A percentile compares a stretch with the other conserved stretches of the same genome.
Evolutionary conservation across 2,113 vertebrate species (phyloP).

Genomic region (Numenius arquata): DNA sequence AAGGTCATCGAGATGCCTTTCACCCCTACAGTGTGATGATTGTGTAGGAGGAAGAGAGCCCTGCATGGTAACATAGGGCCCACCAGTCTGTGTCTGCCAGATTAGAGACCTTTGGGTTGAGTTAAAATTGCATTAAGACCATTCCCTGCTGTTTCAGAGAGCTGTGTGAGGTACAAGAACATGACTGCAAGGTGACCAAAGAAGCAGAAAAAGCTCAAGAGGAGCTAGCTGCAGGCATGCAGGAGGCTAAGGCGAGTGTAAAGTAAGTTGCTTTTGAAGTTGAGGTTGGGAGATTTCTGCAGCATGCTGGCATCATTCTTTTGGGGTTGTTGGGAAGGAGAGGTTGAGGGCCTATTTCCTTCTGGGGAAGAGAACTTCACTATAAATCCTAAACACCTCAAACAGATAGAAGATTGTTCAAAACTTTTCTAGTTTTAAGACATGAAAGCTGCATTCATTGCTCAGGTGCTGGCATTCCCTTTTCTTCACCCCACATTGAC

Average conservation of each 20-base stretch:
- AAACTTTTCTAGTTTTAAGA: not conserved
- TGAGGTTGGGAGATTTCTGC: not conserved
- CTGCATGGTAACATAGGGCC: not conserved
- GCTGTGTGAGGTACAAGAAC: slow-evolving; percentile 72
- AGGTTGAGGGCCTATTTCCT: not conserved
- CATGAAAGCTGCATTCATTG: not conserved
- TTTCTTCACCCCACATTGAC: not conserved
- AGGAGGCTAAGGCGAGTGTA: slow-evolving; percentile 74
- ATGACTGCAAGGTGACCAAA: slow-evolving; percentile 74
- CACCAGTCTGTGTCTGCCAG: not conserved
- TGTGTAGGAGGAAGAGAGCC: not conserved
- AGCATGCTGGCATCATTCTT: not conserved
- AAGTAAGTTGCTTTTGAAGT: slow-evolving; percentile 71
- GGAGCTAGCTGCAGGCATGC: slow-evolving; percentile 73
- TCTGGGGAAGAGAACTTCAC: not conserved
- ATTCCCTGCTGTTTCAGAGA: slow-evolving; percentile 72
- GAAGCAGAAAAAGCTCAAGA: slow-evolving; percentile 73
- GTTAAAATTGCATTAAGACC: not conserved
- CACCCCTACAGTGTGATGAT: not conserved
- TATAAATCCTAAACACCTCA: not conserved
- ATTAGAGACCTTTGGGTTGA: not conserved
- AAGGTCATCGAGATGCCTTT: not conserved
- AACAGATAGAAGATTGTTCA: not conserved
- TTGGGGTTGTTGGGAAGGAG: not conserved
- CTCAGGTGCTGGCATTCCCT: not conserved